A percentile compares a stretch with the other conserved stretches of the same genome.
phyloP scores from a whole-genome alignment of 2,888 invertebrate species.

The Ophraella communa region DNA sequence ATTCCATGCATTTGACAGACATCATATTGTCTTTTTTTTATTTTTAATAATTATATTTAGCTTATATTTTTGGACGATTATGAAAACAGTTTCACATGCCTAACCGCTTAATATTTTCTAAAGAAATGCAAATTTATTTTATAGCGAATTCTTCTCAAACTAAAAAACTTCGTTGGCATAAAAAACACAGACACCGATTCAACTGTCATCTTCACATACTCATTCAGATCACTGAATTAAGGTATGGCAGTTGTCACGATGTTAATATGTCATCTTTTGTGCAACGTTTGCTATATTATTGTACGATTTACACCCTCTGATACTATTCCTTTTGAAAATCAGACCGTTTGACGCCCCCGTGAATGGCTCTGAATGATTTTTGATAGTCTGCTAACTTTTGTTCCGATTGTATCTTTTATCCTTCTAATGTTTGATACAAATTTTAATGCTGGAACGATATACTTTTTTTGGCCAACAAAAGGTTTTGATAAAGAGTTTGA shows the following conservation, averaged over 20 bases:
- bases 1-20: too few relatives aligned
- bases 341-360: neutral
- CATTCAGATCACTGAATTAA: neutral
- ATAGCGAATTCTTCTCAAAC: neutral
- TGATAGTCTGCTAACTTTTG: slow-evolving; percentile 5
- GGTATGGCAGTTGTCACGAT: slow-evolving; percentile 2
- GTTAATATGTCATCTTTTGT: slow-evolving; percentile 6
- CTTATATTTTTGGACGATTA: too few relatives aligned
- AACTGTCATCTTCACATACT: neutral
- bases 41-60: too few relatives aligned
- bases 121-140: neutral
- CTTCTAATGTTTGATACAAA: neutral
- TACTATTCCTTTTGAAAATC: neutral
- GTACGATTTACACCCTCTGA: slow-evolving; percentile 8
- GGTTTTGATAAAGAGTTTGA: neutral
- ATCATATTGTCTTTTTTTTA: too few relatives aligned
- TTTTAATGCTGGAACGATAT: neutral
- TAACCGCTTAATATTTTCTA: too few relatives aligned
- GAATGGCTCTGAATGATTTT: neutral
- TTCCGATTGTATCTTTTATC: neutral
- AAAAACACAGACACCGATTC: neutral
- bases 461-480: neutral
- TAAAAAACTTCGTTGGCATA: neutral
- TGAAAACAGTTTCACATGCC: too few relatives aligned
- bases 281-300: slow-evolving; percentile 5